Evolutionary conservation across 2,888 invertebrate genomes (phyloP).

Genomic region (Apotomis turbidana): DNA sequence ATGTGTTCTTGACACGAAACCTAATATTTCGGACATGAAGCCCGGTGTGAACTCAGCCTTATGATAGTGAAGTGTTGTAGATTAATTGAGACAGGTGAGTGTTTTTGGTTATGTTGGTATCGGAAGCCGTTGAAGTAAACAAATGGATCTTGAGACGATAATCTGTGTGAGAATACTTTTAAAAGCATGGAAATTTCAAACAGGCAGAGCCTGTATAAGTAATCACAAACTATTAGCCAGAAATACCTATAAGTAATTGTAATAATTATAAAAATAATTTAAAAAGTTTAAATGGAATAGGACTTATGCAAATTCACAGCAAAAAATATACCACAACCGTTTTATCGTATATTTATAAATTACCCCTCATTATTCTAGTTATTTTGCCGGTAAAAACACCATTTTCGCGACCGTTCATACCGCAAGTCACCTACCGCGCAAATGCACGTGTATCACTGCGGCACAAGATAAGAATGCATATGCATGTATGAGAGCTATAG

Average conservation of each 20-base stretch:
- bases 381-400: conserved; percentile 26
- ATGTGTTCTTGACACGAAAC: conserved; percentile 81
- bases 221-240: not conserved
- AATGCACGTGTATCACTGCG: conserved; percentile 34
- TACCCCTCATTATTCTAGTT: conserved; percentile 6
- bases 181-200: not conserved
- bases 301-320: not conserved
- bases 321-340: not conserved
- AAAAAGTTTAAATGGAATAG: not conserved
- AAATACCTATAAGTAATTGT: too few species aligned
- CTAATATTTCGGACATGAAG: conserved; percentile 68
- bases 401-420: conserved; percentile 21
- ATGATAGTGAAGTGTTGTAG: conserved; percentile 73
- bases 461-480: conserved; percentile 7
- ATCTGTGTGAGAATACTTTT: not conserved
- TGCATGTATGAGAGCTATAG: not conserved
- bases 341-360: not conserved
- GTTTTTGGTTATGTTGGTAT: conserved; percentile 56
- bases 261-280: not conserved
- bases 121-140: conserved; percentile 48
- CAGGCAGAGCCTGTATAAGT: not conserved
- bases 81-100: conserved; percentile 64
- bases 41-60: conserved; percentile 69
- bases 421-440: conserved; percentile 17
- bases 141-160: conserved; percentile 13